Conservation (phyloP, 1,140 invertebrate species). For the Sitophilus oryzae region DNA sequence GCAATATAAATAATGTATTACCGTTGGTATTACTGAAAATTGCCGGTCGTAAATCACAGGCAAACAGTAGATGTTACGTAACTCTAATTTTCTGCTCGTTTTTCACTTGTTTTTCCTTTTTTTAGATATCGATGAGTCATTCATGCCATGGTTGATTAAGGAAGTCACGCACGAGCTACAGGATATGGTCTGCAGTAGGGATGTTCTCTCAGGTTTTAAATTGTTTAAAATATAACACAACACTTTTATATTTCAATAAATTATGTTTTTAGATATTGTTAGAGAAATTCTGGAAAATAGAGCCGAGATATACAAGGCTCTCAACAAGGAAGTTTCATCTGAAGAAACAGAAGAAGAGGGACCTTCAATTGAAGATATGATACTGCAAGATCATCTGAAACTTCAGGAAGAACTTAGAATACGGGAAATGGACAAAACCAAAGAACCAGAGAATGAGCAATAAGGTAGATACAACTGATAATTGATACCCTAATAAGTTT, state of each 20-base stretch:
- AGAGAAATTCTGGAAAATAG: slow-evolving; percentile 66
- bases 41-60: background rate
- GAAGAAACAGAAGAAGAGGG: slow-evolving; percentile 34
- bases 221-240: too few relatives aligned
- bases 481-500: too few relatives aligned
- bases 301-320: slow-evolving; percentile 52
- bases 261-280: slow-evolving; percentile 56
- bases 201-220: slow-evolving; percentile 66
- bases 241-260: too few relatives aligned
- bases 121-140: slow-evolving; percentile 68
- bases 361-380: slow-evolving; percentile 35
- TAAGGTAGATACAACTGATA: too few relatives aligned
- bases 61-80: background rate
- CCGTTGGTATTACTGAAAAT: too few relatives aligned
- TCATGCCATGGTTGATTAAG: slow-evolving; percentile 83
- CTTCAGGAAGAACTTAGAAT: slow-evolving; percentile 37
- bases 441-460: background rate
- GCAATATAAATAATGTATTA: too few relatives aligned
- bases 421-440: background rate
- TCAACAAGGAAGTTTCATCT: slow-evolving; percentile 43
- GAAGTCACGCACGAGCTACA: slow-evolving; percentile 75
- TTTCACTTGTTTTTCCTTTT: slow-evolving; percentile 18
- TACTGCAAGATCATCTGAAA: slow-evolving; percentile 37
- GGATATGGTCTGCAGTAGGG: slow-evolving; percentile 68
- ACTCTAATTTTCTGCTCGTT: slow-evolving; percentile 1